These are phyloP conservation scores for Agrochola lychnidis DNA, from an alignment of 2,888 invertebrate species.

Conservation along the genomic window DNA sequence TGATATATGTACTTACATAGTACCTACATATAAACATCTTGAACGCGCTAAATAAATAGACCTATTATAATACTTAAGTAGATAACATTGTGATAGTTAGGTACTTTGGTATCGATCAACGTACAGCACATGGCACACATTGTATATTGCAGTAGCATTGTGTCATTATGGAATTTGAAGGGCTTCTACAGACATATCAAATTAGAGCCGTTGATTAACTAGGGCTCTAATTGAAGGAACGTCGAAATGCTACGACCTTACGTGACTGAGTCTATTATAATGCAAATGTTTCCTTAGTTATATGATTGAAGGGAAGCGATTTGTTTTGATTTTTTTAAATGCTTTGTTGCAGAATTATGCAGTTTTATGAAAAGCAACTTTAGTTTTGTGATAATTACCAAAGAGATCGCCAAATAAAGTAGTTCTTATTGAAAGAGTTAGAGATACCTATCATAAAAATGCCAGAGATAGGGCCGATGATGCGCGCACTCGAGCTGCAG, in stretches of 20 bases:
- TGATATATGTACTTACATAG: neutral
- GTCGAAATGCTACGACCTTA: slow-evolving; percentile 56
- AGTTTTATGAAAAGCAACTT: slow-evolving; percentile 35
- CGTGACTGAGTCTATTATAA: slow-evolving; percentile 54
- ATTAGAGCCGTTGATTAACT: slow-evolving; percentile 46
- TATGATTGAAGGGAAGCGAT: slow-evolving; percentile 40
- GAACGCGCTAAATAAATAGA: slow-evolving; percentile 33
- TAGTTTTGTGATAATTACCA: slow-evolving; percentile 59
- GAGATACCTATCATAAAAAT: slow-evolving; percentile 74
- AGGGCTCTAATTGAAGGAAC: slow-evolving; percentile 63
- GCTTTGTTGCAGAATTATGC: slow-evolving; percentile 61
- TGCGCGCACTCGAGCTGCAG: slow-evolving; percentile 88
- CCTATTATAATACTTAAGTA: neutral
- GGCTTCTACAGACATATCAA: slow-evolving; percentile 40
- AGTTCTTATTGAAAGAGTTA: slow-evolving; percentile 54
- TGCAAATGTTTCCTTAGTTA: slow-evolving; percentile 47
- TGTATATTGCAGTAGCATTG: slow-evolving; percentile 14
- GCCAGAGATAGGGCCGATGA: slow-evolving; percentile 88
- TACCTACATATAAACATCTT: slow-evolving; percentile 17
- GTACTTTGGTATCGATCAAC: slow-evolving; percentile 10
- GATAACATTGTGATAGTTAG: slow-evolving; percentile 7
- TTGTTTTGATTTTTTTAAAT: slow-evolving; percentile 31
- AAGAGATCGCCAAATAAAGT: slow-evolving; percentile 67
- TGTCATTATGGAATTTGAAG: slow-evolving; percentile 47
- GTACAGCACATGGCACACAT: neutral